Base-by-base conservation (phyloP, 2,888 invertebrate genomes). In the Spatulosminthurus flaviceps region DNA sequence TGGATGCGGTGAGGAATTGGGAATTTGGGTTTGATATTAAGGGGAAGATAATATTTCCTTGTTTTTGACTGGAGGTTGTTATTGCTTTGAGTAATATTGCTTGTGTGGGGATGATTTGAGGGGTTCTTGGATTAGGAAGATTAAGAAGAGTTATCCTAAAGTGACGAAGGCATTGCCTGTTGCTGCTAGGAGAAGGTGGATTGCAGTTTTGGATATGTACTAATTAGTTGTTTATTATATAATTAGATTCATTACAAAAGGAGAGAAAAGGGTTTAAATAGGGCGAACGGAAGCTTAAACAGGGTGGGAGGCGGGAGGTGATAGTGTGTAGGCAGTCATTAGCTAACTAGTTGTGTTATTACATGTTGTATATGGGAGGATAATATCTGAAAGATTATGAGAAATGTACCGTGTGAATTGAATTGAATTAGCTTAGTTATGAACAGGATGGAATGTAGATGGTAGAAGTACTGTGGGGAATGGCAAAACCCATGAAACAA, bases 391-490 rank as follows among this genome's bases (percentile, higher is more conserved):
- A 26, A 21, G 21, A 24, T n/a, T 67, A 28, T 67, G 24, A 11
- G 29, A 67, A 29, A 28, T 67, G 13, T 67, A n/a, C 51, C 51
- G 51, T 51, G 51, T 11, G 51, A 51, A 51, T 19, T 19, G 51
- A 9, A 51, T 51, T 51, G 9, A 51, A 51, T 51, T 51, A 51
- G 51, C 51, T 51, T 51, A n/a, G 51, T 19, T 51, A 51, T 51
- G 51, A 51, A n/a, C 19, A 51, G 19, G n/a, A 51, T 51, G 16
- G n/a, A 41, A 41, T 51, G 51, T 16, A 51, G 1, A 51, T 51
- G 2, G n/a, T n/a, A n/a, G n/a, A 51, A 51, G 51, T 2, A 2
- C 19, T 51, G 16, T 2, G n/a, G 9, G 13, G 41, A 41, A 51
- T 51, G 51, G 1, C 16, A 2, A n/a, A 51, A 51, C 16, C 41